These are phyloP conservation scores for Engraulis encrasicolus DNA, from an alignment of 2,113 vertebrate species.

Conservation along the genomic window DNA sequence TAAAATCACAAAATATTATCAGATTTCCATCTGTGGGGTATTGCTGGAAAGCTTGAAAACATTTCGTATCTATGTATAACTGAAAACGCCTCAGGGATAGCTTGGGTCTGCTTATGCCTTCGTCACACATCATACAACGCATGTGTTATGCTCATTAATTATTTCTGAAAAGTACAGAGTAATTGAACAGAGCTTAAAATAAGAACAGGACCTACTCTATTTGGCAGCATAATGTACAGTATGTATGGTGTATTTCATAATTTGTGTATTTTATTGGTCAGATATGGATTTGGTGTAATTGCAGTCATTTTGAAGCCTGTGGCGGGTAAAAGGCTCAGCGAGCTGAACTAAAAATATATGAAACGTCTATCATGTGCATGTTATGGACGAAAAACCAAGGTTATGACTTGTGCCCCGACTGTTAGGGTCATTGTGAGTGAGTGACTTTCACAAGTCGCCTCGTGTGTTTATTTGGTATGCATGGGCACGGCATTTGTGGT, in stretches of 20 bases:
- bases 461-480: conserved; percentile 44
- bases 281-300: neutral
- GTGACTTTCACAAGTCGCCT: conserved; percentile 46
- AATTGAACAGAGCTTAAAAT: neutral
- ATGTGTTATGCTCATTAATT: neutral
- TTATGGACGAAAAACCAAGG: neutral
- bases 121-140: no score
- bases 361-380: neutral
- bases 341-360: neutral
- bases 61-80: no score
- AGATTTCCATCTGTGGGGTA: no score
- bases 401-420: neutral
- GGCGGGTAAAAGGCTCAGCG: neutral
- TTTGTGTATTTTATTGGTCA: conserved; percentile 12
- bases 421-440: neutral
- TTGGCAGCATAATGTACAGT: neutral
- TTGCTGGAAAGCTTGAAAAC: no score
- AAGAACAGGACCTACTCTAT: neutral
- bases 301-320: neutral
- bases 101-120: no score
- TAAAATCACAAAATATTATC: no score
- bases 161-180: conserved; percentile 3
- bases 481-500: conserved; percentile 33
- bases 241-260: neutral
- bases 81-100: no score